Percentiles rank a stretch among this genome's conserved stretches.
phyloP scores from a whole-genome alignment of 2,888 invertebrate species.

The Camponotus fellah region DNA sequence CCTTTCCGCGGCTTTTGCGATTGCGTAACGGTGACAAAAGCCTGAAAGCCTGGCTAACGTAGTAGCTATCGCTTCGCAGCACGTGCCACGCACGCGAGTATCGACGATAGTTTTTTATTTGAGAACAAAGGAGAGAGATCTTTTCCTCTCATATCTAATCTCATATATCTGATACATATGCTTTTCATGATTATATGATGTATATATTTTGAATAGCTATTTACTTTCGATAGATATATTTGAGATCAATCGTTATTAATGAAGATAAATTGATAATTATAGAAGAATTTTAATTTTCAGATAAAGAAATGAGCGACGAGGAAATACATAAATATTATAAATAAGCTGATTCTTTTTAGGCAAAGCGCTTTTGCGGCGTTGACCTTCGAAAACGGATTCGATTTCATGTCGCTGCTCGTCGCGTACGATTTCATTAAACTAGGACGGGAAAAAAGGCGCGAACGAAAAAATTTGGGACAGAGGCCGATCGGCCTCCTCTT shows the following conservation, averaged over 20 bases:
- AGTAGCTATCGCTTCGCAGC: slow-evolving; percentile 52
- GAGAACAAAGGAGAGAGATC: slow-evolving; percentile 12
- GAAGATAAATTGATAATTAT: background rate
- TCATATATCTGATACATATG: background rate
- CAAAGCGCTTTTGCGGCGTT: slow-evolving; percentile 12
- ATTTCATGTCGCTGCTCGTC: slow-evolving; percentile 57
- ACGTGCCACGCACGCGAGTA: slow-evolving; percentile 63
- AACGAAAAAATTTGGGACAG: slow-evolving; percentile 65
- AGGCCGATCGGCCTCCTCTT: slow-evolving; percentile 69
- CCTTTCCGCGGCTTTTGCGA: slow-evolving; percentile 77
- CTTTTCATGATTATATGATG: background rate
- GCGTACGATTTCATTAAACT: slow-evolving; percentile 70
- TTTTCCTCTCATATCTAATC: slow-evolving; percentile 29
- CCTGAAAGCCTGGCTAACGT: slow-evolving; percentile 52
- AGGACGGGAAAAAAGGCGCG: slow-evolving; percentile 47
- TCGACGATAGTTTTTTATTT: slow-evolving; percentile 37
- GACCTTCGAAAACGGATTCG: slow-evolving; percentile 55
- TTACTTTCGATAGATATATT: background rate
- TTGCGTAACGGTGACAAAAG: slow-evolving; percentile 67
- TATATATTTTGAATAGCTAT: background rate
- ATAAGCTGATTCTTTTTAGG: background rate
- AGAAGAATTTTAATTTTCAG: background rate
- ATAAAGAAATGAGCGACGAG: background rate
- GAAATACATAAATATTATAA: background rate
- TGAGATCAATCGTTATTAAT: background rate